Conservation (phyloP, 2,888 invertebrate species). For the Globia sparganii region DNA sequence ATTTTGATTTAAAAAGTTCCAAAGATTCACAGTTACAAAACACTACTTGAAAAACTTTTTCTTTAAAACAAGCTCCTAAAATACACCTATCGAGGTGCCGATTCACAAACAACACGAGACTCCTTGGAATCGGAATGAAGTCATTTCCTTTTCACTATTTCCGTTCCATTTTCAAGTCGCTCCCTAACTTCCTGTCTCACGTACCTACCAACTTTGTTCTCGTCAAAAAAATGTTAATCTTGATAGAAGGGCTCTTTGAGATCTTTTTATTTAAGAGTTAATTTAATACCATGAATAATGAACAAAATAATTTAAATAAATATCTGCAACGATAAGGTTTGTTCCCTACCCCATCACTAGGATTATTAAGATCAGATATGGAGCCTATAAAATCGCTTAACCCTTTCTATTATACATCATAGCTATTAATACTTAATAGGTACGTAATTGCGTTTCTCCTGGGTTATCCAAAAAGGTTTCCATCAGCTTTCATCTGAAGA, state of each 20-base stretch:
- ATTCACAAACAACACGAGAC: constrained; percentile 62
- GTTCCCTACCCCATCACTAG: constrained; percentile 58
- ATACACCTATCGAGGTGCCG: constrained; percentile 54
- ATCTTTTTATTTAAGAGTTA: constrained; percentile 26
- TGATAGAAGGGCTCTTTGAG: constrained; percentile 49
- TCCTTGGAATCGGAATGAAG: constrained; percentile 71
- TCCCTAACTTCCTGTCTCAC: constrained; percentile 69
- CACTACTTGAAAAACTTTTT: constrained; percentile 23
- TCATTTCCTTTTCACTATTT: constrained; percentile 76
- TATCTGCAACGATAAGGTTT: constrained; percentile 33
- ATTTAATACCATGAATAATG: constrained; percentile 53
- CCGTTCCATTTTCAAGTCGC: constrained; percentile 74
- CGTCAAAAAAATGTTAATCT: constrained; percentile 62
- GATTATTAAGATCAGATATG: constrained; percentile 71
- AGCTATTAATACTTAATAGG: constrained; percentile 80
- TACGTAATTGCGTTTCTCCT: constrained; percentile 76
- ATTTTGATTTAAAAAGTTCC: neutral
- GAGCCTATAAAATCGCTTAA: constrained; percentile 69
- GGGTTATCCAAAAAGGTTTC: constrained; percentile 67
- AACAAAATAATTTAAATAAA: constrained; percentile 53
- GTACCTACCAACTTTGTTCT: constrained; percentile 55
- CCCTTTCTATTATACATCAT: constrained; percentile 74
- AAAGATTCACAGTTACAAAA: constrained; percentile 5
- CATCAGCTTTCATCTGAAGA: constrained; percentile 71
- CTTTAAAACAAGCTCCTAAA: constrained; percentile 26